Base-by-base conservation (phyloP, 1,140 invertebrate genomes). In the Cyclargus thomasi region DNA sequence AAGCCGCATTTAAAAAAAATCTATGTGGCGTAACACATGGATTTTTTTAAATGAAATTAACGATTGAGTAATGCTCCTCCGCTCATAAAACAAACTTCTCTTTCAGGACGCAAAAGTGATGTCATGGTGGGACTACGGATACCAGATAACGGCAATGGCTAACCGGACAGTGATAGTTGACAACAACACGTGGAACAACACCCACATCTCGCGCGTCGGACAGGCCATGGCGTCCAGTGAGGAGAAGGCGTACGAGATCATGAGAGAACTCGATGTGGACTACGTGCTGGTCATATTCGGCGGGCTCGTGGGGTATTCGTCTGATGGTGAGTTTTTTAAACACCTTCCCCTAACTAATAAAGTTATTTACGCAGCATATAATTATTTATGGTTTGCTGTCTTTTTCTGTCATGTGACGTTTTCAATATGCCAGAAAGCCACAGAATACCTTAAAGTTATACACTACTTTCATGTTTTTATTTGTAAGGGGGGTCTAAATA, bases 101-200 rank as follows among this genome's bases (percentile, higher is more conserved):
- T 79, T 80, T 63, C 76, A 97, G 95, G 95, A 99, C 91, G 95
- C 98, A 3, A 96, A 97, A 91, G 95, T 99, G 53, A 99, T 99
- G 98, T 99, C 97, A 1, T 99, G 98, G 98, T 99, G 98, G 98
- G 98, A 99, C 94, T 99, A 99, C 91, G 98, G 98, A 6, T 99
- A 99, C 91, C 98, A 99, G 91, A 99, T 99, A 91, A 99, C 98
- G 20, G 97, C 97, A 14, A 99, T 99, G 98, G 98, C 98, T 4
- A 99, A 99, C 93, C 93, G 98, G 57, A 99, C 98, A 4, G 98
- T 99, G 74, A 92, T 99, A 75, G 98, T 99, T n/a, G 98, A 99
- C 87, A 99, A 99, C 90, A 99, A 99, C 83, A 99, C 98, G 8
- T 99, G 98, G 98, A 99, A 99, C 91, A 99, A 99, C 90, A 99